Base-by-base conservation (phyloP, 2,888 invertebrate species). In the Lepidocyrtoides sp. region DNA sequence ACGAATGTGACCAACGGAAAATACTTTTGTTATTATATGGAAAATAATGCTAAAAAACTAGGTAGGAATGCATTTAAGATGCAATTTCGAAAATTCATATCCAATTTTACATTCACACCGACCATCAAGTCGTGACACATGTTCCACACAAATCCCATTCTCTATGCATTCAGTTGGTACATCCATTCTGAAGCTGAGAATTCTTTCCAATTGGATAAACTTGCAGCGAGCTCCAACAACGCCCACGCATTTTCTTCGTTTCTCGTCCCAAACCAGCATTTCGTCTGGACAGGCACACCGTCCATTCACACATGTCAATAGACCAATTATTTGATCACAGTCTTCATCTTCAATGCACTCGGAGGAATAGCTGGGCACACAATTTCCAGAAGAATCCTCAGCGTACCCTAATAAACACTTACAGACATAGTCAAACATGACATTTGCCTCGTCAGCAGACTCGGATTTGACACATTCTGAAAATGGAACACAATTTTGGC, bases 301-400 rank as follows among this genome's bases (percentile, higher is more conserved):
- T 12, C 88, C 85, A 82, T 93, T 87, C 2, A 92, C 51, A 44
- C 93, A 93, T n/a, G 81, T 84, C 4, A 91, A 32, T 17, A 81
- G 72, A 4, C 72, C 92, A 0, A 90, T 77, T 0, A 26, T 29
- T 23, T 29, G 32, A 57, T 86, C 87, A 44, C 90, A 91, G 26
- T 92, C 91, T 12, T 92, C 89, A 10, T 88, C 81, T 1, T 82
- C 77, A 20, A 32, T 23, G 51, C 93, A 93, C 5, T 29, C 7
- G 29, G 85, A 77, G 10, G 77, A 83, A 60, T 69, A 90, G 51
- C 82, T 88, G 32, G 91, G 85, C 1, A 75, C 72, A 69, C 90
- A 92, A 26, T 88, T 85, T 48, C 91, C 92, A 51, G 44, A 17
- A 10, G 60, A n/a, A 66, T 91, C 89, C 63, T 92, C 92, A 17